A percentile compares a stretch with the other conserved stretches of the same genome.
These are phyloP conservation scores for Leptarthrus brevirostris DNA, from an alignment of 2,888 invertebrate species.

Conservation along the genomic window DNA sequence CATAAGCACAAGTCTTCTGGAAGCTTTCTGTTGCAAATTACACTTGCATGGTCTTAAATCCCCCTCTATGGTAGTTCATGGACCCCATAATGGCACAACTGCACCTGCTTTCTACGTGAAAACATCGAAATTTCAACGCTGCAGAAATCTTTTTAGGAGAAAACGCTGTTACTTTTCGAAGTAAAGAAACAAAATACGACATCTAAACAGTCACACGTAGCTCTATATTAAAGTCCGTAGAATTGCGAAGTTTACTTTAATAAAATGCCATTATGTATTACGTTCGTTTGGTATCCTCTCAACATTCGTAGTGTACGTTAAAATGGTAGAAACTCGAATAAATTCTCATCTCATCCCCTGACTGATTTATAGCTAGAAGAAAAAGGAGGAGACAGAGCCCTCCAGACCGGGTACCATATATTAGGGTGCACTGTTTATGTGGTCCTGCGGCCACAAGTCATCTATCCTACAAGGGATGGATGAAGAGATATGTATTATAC, in stretches of 20 bases:
- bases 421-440: constrained; percentile 1
- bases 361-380: constrained; percentile 39
- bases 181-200: constrained; percentile 23
- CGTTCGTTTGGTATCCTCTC: constrained; percentile 25
- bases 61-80: constrained; percentile 20
- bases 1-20: neutral
- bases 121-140: constrained; percentile 19
- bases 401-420: constrained; percentile 27
- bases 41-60: constrained; percentile 37
- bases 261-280: constrained; percentile 25
- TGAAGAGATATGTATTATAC: neutral
- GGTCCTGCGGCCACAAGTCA: neutral
- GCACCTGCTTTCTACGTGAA: constrained; percentile 31
- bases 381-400: constrained; percentile 32
- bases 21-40: constrained; percentile 24
- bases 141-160: constrained; percentile 26
- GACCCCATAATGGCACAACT: constrained; percentile 28
- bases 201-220: neutral
- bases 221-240: constrained; percentile 1
- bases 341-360: constrained; percentile 34
- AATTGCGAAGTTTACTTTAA: constrained; percentile 8
- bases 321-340: constrained; percentile 35
- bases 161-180: neutral
- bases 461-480: neutral
- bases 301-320: constrained; percentile 28